These are phyloP conservation scores for Eriosoma lanigerum DNA, from an alignment of 1,140 invertebrate species.

Conservation along the genomic window DNA sequence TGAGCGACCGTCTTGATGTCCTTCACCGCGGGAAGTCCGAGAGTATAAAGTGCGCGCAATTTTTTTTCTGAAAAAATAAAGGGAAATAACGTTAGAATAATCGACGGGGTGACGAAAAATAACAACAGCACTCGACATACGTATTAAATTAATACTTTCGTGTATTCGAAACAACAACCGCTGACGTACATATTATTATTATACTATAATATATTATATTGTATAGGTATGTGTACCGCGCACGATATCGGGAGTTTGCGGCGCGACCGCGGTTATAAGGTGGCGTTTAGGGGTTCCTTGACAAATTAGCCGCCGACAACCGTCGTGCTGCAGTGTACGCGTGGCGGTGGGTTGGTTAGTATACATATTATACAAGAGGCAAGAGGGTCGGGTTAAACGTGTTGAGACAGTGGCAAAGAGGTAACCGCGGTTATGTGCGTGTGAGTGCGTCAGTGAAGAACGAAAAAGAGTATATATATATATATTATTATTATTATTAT, in stretches of 20 bases:
- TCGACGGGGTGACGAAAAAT: constrained; percentile 3
- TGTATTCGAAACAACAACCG: background rate
- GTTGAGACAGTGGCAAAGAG: background rate
- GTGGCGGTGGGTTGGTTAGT: background rate
- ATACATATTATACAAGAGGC: too few species aligned
- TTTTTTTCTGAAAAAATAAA: background rate
- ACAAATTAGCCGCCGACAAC: constrained; percentile 44
- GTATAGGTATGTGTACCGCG: background rate
- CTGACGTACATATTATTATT: background rate
- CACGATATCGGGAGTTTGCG: background rate
- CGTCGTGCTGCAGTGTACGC: background rate
- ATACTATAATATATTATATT: background rate
- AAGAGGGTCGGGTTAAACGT: constrained; percentile 11
- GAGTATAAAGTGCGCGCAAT: constrained; percentile 23
- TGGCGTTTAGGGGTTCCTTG: constrained; percentile 38
- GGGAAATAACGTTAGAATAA: background rate
- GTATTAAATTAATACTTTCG: background rate
- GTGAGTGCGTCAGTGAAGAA: background rate
- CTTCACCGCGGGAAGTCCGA: constrained; percentile 5
- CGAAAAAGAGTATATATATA: too few species aligned
- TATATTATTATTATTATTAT: too few species aligned
- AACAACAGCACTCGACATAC: background rate
- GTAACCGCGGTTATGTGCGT: background rate
- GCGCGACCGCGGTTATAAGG: background rate
- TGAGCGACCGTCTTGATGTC: background rate